Evolutionary conservation across 2,888 invertebrate genomes (phyloP).

Genomic region (Diarsia mendica): DNA sequence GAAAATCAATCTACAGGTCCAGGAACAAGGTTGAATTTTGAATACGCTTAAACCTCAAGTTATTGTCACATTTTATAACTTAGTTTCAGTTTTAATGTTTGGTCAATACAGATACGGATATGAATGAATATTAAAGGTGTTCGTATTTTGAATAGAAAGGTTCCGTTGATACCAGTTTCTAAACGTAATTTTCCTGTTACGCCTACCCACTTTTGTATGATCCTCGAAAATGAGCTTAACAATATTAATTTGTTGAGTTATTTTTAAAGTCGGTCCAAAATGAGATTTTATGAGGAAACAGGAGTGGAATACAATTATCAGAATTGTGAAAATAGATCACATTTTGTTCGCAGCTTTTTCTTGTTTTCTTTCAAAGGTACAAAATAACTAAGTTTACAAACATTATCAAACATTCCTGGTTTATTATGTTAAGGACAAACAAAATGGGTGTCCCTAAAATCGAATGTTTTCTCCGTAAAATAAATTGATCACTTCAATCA

Average conservation of each 20-base stretch:
- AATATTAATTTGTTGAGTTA: not conserved
- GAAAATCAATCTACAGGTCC: conserved; percentile 32
- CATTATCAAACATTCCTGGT: not conserved
- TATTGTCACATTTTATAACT: conserved; percentile 55
- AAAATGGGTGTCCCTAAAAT: conserved; percentile 16
- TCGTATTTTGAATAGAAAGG: conserved; percentile 35
- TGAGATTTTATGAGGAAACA: not conserved
- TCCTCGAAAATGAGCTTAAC: not conserved
- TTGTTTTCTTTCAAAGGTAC: not conserved
- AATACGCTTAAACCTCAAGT: conserved; percentile 13
- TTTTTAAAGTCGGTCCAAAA: conserved; percentile 5
- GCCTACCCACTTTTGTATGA: conserved; percentile 8
- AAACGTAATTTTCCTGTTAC: conserved; percentile 22
- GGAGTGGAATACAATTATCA: not conserved
- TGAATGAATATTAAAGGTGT: conserved; percentile 47
- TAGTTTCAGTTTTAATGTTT: conserved; percentile 56
- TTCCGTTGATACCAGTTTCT: conserved; percentile 9
- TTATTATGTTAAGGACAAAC: conserved; percentile 17
- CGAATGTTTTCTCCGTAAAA: conserved; percentile 53
- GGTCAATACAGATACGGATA: conserved; percentile 54
- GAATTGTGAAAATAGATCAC: conserved; percentile 2
- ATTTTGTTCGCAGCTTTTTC: not conserved
- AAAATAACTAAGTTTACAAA: conserved; percentile 12
- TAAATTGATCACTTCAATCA: conserved; percentile 66
- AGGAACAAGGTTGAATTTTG: conserved; percentile 41